Conservation (phyloP, 1,140 invertebrate species). For the Agrilus planipennis region DNA sequence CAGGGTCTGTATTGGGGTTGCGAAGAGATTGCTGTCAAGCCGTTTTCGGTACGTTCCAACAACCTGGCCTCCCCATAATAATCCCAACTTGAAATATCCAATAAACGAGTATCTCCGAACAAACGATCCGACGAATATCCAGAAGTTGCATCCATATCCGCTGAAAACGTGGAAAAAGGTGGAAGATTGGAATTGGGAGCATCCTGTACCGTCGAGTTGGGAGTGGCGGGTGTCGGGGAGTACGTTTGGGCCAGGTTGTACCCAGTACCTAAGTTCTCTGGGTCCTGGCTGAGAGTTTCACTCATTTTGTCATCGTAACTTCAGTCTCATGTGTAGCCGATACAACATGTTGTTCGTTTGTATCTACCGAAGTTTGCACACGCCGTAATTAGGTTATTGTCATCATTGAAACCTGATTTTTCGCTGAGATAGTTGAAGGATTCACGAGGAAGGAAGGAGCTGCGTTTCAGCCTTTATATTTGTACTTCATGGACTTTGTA, state of each 20-base stretch:
- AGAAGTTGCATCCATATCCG: slow-evolving; percentile 45
- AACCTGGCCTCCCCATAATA: slow-evolving; percentile 51
- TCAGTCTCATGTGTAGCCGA: slow-evolving; percentile 7
- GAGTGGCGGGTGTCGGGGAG: slow-evolving; percentile 41
- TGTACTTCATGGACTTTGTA: slow-evolving; percentile 33
- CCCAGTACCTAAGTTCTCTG: slow-evolving; percentile 40
- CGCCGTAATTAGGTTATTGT: slow-evolving; percentile 26
- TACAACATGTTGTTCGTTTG: slow-evolving; percentile 8
- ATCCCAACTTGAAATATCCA: slow-evolving; percentile 61
- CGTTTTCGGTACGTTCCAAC: slow-evolving; percentile 40
- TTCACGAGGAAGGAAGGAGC: slow-evolving; percentile 7
- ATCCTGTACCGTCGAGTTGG: slow-evolving; percentile 36
- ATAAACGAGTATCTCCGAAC: slow-evolving; percentile 47
- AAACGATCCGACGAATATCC: slow-evolving; percentile 44
- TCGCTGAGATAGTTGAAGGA: slow-evolving; percentile 22
- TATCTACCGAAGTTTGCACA: slow-evolving; percentile 3
- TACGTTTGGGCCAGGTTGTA: slow-evolving; percentile 38
- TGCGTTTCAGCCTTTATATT: slow-evolving; percentile 16
- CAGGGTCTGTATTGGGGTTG: slow-evolving; percentile 65
- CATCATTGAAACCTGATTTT: slow-evolving; percentile 28
- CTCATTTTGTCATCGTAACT: slow-evolving; percentile 29
- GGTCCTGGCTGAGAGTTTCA: slow-evolving; percentile 36
- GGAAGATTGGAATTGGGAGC: slow-evolving; percentile 44
- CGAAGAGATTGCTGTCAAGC: slow-evolving; percentile 43
- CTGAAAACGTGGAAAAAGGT: slow-evolving; percentile 60